Conservation (phyloP, 1,140 invertebrate genomes). For the Andrena cerasifolii region DNA sequence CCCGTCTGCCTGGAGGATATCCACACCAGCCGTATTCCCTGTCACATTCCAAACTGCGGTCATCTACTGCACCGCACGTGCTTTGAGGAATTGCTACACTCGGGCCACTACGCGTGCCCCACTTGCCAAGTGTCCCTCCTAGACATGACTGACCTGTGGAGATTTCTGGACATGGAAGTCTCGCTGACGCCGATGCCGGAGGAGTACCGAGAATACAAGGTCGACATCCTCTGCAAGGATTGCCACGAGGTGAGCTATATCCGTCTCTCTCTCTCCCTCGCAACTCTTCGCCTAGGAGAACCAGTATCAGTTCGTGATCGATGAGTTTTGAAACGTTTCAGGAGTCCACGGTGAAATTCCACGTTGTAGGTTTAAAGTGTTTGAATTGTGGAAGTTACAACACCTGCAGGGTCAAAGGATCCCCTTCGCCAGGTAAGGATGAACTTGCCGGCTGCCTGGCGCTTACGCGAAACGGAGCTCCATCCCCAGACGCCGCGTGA, state of each 20-base stretch:
- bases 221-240: constrained; percentile 93
- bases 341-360: constrained; percentile 91
- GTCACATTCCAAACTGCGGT: constrained; percentile 93
- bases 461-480: neutral
- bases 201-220: constrained; percentile 90
- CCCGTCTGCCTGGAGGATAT: constrained; percentile 94
- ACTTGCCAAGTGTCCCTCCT: constrained; percentile 92
- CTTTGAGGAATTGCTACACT: constrained; percentile 89
- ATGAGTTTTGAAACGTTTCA: constrained; percentile 72
- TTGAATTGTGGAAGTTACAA: constrained; percentile 93
- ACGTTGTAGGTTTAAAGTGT: constrained; percentile 93
- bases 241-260: constrained; percentile 88
- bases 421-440: constrained; percentile 76
- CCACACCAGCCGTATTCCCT: constrained; percentile 92
- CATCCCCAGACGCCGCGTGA: neutral
- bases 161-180: constrained; percentile 91
- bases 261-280: neutral
- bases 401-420: constrained; percentile 89
- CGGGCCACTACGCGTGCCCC: constrained; percentile 93
- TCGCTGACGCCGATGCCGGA: constrained; percentile 90
- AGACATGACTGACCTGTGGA: constrained; percentile 92
- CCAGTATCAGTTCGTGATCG: neutral
- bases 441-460: neutral
- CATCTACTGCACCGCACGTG: constrained; percentile 92
- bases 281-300: too few relatives aligned